Percentiles rank a stretch among this genome's conserved stretches.
Conservation (phyloP, 1,140 invertebrate species). For the Zophobas atratus region DNA sequence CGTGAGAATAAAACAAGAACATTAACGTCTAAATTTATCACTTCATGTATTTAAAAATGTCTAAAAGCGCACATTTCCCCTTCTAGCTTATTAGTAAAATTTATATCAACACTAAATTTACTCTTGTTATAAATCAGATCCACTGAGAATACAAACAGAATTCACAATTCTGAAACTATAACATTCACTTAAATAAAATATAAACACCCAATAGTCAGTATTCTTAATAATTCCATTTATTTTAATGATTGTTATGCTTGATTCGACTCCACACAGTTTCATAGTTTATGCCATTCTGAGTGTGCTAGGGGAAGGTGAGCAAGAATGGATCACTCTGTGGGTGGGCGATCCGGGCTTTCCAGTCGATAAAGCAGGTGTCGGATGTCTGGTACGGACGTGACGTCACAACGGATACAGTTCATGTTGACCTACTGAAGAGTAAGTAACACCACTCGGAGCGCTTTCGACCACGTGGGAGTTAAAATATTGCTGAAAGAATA, state of each 20-base stretch:
- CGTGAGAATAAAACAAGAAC: constrained; percentile 5
- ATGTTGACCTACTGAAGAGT: constrained; percentile 65
- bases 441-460: constrained; percentile 61
- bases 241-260: constrained; percentile 17
- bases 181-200: constrained; percentile 18
- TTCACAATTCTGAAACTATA: background rate
- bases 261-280: constrained; percentile 12
- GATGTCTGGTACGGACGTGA: constrained; percentile 56
- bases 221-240: background rate
- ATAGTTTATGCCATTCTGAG: constrained; percentile 59
- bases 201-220: background rate
- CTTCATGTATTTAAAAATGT: constrained; percentile 24
- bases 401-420: constrained; percentile 67
- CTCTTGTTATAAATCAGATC: constrained; percentile 15
- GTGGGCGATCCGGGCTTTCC: constrained; percentile 53
- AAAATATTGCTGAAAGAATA: constrained; percentile 61
- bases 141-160: constrained; percentile 10
- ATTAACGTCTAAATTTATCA: constrained; percentile 20
- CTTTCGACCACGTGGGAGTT: constrained; percentile 62
- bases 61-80: constrained; percentile 24
- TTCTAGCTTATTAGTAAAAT: constrained; percentile 23
- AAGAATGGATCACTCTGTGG: constrained; percentile 62
- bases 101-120: constrained; percentile 6
- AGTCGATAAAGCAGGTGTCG: constrained; percentile 52
- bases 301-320: constrained; percentile 63